A percentile compares a stretch with the other conserved stretches of the same genome.
These are phyloP conservation scores for Corapipo altera DNA, from an alignment of 2,113 vertebrate genomes.

Conservation along the genomic window DNA sequence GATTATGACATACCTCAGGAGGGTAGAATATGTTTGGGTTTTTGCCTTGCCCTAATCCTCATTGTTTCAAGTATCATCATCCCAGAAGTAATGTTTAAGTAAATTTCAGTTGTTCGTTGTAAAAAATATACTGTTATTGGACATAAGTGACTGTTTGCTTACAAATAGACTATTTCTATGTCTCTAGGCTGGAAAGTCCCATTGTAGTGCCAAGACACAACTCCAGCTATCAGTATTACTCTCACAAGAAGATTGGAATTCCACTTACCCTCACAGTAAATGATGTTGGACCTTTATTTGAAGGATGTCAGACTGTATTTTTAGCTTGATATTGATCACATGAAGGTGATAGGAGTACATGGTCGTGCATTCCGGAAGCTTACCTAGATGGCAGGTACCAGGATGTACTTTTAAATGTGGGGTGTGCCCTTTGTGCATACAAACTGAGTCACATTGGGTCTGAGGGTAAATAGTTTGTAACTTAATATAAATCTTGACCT, in stretches of 20 bases:
- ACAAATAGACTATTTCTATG: not conserved
- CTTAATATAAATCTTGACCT: not conserved
- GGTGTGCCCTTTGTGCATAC: accelerated
- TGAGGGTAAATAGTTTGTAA: not conserved
- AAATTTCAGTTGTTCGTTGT: not conserved
- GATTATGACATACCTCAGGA: not conserved
- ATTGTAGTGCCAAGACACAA: not conserved
- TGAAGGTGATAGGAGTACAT: not conserved
- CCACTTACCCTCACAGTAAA: not conserved
- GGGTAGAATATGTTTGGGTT: not conserved
- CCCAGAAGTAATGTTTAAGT: not conserved
- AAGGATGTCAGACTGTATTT: not conserved
- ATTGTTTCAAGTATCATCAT: not conserved
- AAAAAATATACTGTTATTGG: not conserved
- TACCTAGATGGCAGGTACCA: not conserved
- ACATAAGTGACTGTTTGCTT: not conserved
- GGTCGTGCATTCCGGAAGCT: not conserved
- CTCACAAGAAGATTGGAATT: not conserved
- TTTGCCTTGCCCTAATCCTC: not conserved
- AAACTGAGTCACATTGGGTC: not conserved
- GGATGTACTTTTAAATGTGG: not conserved
- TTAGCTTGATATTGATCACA: not conserved
- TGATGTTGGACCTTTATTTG: not conserved
- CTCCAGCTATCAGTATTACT: not conserved
- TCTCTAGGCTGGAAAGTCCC: not conserved